Evolutionary conservation across 1,140 invertebrate genomes (phyloP), one percentile per base, ranked within the genome.

Genomic region (Xylocopa sonorina): DNA sequence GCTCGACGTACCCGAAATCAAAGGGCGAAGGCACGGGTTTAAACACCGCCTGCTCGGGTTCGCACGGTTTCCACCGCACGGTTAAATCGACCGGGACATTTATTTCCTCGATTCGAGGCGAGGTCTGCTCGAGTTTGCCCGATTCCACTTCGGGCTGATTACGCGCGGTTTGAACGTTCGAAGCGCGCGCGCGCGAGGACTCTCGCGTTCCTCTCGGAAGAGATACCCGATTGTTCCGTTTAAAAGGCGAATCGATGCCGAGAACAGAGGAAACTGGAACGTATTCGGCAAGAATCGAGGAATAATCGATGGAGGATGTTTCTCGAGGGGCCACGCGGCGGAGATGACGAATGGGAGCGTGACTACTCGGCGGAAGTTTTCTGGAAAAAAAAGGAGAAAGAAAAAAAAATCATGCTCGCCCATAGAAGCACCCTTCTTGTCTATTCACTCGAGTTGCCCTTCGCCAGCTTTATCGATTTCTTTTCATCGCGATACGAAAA

Each of bases 401-500:
- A 74, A 78, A 81, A 86, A 83, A 81, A 87, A 83, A 76, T 86
- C 84, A 78, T 82, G 74, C 60, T 79, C 85, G 71, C 71, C 80
- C 74, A 82, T 82, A 83, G 81, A 82, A 81, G 81, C 73, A 84
- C 84, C 85, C 85, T 86, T 84, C 85, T 86, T 86, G 85, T 86
- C 85, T 86, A 86, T 86, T 86, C 85, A 86, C 78, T 86, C 84
- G 84, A 86, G 78, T 86, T 80, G 84, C 85, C 84, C 85, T 86
- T 85, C 85, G 85, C 80, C 78, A 86, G 84, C 84, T 86, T 80
- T 86, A 87, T 87, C 84, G 85, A 87, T 87, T 86, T 86, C 85
- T 87, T 87, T 87, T 87, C 85, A 84, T 80, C 76, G 58, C 84
- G 86, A 87, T 87, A 87, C 85, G 84, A 87, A 87, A 87, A 87